Base-by-base conservation (phyloP, 1,140 invertebrate genomes). In the Cylas formicarius region DNA sequence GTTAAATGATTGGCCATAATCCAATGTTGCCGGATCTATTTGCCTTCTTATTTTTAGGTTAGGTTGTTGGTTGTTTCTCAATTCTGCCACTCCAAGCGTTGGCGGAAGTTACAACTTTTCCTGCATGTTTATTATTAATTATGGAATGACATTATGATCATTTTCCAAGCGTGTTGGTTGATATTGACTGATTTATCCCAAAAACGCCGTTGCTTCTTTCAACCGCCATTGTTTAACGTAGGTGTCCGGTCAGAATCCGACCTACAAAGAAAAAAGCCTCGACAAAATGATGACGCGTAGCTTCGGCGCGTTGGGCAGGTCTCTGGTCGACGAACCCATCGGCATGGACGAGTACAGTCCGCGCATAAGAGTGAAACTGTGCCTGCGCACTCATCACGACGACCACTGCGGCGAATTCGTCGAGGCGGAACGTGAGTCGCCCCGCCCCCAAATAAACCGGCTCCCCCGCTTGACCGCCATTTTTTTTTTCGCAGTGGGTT, bases 361-460 rank as follows among this genome's bases (percentile, higher is more conserved):
- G 0, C 72, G 77, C 20, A 76, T 91, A 11, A 68, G 85, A 17
- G 78, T 89, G 1, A 82, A 84, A 52, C 67, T 91, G 1, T 92
- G 89, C 51, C 68, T 90, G 22, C 73, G 79, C 52, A 75, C 78
- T 5, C 84, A 86, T 60, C 74, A 76, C 18, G 80, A 85, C 18
- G 80, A 85, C 18, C 82, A 84, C 47, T 92, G 89, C 62, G 85
- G 87, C 20, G 83, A 88, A 20, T 86, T 84, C 64, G 74, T 77
- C 2, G 80, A 84, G 60, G 86, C 86, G 18, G 80, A 86, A 56
- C 80, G 84, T 88, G 67, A 85, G 82, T 78, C 49, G 16, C 42
- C 4, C n/a, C 26, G 9, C 21, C 19, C 21, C 10, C 14, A 37
- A 17, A 26, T 26, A 45, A 31, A 37, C 4, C 29, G 20, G 4